Evolutionary conservation across 2,888 invertebrate genomes (phyloP), one percentile per base, ranked within the genome.

Genomic region (Blera fallax): DNA sequence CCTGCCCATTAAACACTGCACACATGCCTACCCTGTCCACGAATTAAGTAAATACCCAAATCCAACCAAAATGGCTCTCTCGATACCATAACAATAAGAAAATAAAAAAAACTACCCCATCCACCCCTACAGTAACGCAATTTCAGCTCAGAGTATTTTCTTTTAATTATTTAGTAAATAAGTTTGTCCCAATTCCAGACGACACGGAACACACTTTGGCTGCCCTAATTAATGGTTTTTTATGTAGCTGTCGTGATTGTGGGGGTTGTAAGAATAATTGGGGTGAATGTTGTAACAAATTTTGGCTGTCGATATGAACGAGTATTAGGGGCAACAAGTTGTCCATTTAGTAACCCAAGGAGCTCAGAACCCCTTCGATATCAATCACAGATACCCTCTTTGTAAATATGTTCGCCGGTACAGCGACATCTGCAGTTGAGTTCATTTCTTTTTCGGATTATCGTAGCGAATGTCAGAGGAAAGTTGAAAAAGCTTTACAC

Each of bases 101-200:
- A 27, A 50, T 16, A 40, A 48, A 72, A n/a, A n/a, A 14, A 18
- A 2, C 37, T 8, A 2, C n/a, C 54, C 62, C 65, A 37, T 29
- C 21, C 72, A 50, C 56, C 70, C 67, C 24, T n/a, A 43, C 34
- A 56, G 32, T 18, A 76, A 72, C 64, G 48, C 24, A 69, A 67
- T 56, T 69, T 50, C 34, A 64, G 73, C 69, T 74, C 73, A 69
- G 79, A 79, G 50, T 65, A 37, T 34, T 40, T 16, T 45, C 69
- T 65, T 80, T 84, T 84, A 84, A 84, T 84, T 80, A 84, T 80
- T 84, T 76, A 84, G 69, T 70, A 73, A 58, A 80, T 58, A 70
- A 80, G 70, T 84, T 64, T 80, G 80, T 58, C 58, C 74, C 73
- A 78, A 52, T 67, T 83, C 54, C 62, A 32, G 65, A 14, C 65